A percentile compares a stretch with the other conserved stretches of the same genome.
Conservation (phyloP, 2,113 vertebrate species). For the Cynoglossus semilaevis region DNA sequence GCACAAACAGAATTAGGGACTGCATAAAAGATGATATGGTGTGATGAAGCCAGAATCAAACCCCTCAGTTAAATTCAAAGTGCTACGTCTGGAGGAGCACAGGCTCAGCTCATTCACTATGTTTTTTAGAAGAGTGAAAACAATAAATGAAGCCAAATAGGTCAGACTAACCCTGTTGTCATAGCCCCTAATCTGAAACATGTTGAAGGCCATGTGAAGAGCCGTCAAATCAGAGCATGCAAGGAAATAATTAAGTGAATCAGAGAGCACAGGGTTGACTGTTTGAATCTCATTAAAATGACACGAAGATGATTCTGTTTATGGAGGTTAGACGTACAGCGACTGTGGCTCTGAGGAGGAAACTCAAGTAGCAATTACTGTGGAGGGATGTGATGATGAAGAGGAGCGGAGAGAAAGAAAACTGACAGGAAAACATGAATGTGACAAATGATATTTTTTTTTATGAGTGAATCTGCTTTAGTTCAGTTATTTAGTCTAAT, state of each 20-base stretch:
- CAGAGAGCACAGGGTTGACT: neutral
- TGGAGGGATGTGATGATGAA: no score
- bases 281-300: slow-evolving; percentile 1
- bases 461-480: no score
- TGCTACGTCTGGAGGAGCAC: slow-evolving; percentile 15
- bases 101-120: slow-evolving; percentile 38
- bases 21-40: slow-evolving; percentile 20
- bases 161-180: slow-evolving; percentile 6
- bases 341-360: neutral
- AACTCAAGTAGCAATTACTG: no score
- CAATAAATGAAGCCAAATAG: neutral
- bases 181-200: neutral
- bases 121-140: slow-evolving; percentile 19
- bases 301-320: neutral
- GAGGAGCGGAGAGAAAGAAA: no score
- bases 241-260: neutral
- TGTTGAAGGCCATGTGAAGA: neutral
- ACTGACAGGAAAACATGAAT: no score
- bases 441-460: no score
- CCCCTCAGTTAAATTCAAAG: slow-evolving; percentile 33
- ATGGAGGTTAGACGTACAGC: no score
- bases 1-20: slow-evolving; percentile 6
- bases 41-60: slow-evolving; percentile 20
- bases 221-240: neutral
- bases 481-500: no score